Conservation (phyloP, 2,113 vertebrate species). For the Sisor rabdophorus region DNA sequence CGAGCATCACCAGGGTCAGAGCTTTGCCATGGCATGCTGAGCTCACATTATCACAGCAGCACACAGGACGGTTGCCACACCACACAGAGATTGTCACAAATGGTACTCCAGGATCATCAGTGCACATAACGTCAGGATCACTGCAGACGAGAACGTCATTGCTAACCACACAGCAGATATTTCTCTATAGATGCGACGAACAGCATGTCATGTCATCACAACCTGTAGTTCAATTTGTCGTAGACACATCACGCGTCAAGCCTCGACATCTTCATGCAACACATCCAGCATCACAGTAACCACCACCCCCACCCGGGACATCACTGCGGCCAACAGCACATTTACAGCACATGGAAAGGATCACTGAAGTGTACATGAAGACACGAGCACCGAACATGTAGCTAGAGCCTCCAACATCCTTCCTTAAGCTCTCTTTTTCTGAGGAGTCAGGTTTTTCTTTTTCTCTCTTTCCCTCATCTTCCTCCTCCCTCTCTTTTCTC, state of each 20-base stretch:
- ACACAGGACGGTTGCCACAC: slow-evolving; percentile 26
- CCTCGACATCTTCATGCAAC: slow-evolving; percentile 43
- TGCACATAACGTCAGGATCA: slow-evolving; percentile 33
- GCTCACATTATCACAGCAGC: slow-evolving; percentile 37
- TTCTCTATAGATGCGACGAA: slow-evolving; percentile 15
- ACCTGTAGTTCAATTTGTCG: slow-evolving; percentile 11
- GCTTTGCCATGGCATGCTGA: slow-evolving; percentile 30
- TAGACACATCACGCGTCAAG: slow-evolving; percentile 23
- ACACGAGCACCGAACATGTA: slow-evolving; percentile 67
- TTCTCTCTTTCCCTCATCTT: slow-evolving; percentile 49
- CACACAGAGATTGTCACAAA: slow-evolving; percentile 8
- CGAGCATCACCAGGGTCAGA: slow-evolving; percentile 29
- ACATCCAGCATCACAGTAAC: slow-evolving; percentile 41
- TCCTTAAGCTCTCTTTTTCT: slow-evolving; percentile 46
- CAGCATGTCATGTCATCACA: slow-evolving; percentile 24
- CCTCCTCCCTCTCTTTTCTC: slow-evolving; percentile 61
- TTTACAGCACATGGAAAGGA: slow-evolving; percentile 61
- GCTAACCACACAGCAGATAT: slow-evolving; percentile 23
- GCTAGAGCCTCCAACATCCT: slow-evolving; percentile 37
- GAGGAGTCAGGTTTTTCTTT: slow-evolving; percentile 66
- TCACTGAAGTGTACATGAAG: slow-evolving; percentile 62
- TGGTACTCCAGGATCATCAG: slow-evolving; percentile 31
- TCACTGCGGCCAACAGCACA: slow-evolving; percentile 52
- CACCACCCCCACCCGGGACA: slow-evolving; percentile 48
- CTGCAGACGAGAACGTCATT: slow-evolving; percentile 45